phyloP scores from a whole-genome alignment of 1,140 invertebrate species.

The Aphidius gifuensis region DNA sequence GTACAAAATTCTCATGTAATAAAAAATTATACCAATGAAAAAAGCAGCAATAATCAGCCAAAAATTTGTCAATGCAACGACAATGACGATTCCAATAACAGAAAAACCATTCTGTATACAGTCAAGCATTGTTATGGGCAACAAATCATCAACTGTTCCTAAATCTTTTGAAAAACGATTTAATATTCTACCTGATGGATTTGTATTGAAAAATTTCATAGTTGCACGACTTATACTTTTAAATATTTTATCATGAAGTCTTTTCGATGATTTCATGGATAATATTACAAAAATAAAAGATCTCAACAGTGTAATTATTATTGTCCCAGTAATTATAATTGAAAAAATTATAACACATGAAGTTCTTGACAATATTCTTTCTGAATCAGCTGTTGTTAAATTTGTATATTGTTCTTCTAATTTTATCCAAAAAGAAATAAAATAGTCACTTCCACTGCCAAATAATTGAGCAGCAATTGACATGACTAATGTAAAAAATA shows the following conservation, averaged over 20 bases:
- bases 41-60: constrained; percentile 62
- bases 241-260: constrained; percentile 82
- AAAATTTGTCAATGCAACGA: constrained; percentile 62
- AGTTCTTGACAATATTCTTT: constrained; percentile 30
- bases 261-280: constrained; percentile 76
- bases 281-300: constrained; percentile 74
- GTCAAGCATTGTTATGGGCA: constrained; percentile 64
- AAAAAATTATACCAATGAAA: constrained; percentile 61
- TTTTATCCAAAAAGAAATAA: constrained; percentile 70
- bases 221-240: constrained; percentile 73
- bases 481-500: constrained; percentile 59
- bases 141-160: constrained; percentile 64
- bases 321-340: constrained; percentile 55
- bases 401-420: constrained; percentile 43
- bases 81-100: constrained; percentile 64
- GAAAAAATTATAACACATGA: constrained; percentile 62
- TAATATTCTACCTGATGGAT: constrained; percentile 62
- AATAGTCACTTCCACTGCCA: constrained; percentile 72
- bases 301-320: constrained; percentile 61
- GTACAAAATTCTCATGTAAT: constrained; percentile 63
- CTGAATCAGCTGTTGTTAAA: constrained; percentile 10
- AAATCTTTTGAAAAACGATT: constrained; percentile 67
- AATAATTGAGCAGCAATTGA: constrained; percentile 66
- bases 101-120: constrained; percentile 55
- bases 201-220: constrained; percentile 87